Conservation (phyloP, 2,888 invertebrate species). For the Heliconius charithonia region DNA sequence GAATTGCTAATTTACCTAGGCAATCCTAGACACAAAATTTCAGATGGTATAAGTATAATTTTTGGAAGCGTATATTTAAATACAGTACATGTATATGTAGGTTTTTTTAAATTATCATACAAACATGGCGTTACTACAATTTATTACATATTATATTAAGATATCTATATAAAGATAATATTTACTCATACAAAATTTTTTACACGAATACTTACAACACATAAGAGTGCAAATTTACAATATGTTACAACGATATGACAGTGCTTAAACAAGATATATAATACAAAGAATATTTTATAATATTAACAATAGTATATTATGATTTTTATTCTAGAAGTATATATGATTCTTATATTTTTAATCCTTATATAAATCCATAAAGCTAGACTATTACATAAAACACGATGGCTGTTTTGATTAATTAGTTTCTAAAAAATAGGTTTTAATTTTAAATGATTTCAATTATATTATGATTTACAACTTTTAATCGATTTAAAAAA, state of each 20-base stretch:
- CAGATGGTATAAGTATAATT: background rate
- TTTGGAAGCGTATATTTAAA: background rate
- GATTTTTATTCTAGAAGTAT: background rate
- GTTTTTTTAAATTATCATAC: background rate
- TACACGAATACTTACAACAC: constrained; percentile 3
- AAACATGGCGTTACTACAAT: background rate
- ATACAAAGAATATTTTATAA: constrained; percentile 15
- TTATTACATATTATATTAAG: background rate
- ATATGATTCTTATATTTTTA: constrained; percentile 3
- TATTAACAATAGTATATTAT: background rate
- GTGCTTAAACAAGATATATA: constrained; percentile 20
- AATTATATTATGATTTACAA: background rate
- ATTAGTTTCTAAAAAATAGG: background rate
- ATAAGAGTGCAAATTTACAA: constrained; percentile 35
- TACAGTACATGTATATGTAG: background rate
- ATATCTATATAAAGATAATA: background rate
- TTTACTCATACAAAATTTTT: constrained; percentile 10
- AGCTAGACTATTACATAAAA: background rate
- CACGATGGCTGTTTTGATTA: background rate
- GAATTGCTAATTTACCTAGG: background rate
- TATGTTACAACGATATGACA: constrained; percentile 36
- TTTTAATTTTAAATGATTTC: background rate
- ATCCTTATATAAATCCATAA: background rate
- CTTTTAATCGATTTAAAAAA: background rate
- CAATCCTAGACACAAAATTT: too few species aligned